Conservation (phyloP, 1,140 invertebrate genomes). For the Drosophila mauritiana region DNA sequence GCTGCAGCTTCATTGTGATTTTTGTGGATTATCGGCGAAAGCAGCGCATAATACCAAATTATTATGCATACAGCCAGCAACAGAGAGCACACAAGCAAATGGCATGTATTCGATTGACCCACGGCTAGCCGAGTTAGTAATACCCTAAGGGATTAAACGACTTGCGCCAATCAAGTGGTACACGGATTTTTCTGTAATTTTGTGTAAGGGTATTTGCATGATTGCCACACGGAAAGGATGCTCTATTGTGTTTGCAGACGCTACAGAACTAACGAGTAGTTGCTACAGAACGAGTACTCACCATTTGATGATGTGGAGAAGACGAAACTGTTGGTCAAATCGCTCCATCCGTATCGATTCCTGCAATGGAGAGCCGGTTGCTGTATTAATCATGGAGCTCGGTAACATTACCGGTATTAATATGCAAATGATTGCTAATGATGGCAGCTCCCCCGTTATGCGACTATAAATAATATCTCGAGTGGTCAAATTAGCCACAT, state of each 20-base stretch:
- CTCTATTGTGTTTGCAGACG: not conserved
- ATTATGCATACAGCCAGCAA: conserved; percentile 74
- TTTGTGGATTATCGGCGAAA: conserved; percentile 70
- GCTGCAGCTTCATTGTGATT: conserved; percentile 62
- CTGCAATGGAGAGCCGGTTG: conserved; percentile 56
- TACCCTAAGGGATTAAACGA: not conserved
- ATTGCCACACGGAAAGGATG: not conserved
- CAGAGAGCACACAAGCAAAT: conserved; percentile 31
- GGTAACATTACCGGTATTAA: conserved; percentile 55
- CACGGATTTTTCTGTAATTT: not conserved
- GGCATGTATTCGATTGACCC: conserved; percentile 4
- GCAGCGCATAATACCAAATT: conserved; percentile 72
- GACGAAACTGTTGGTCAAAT: conserved; percentile 86
- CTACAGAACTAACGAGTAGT: not conserved
- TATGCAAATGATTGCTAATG: conserved; percentile 63
- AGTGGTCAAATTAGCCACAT: conserved; percentile 17
- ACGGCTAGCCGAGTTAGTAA: conserved; percentile 15
- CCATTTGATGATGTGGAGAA: conserved; percentile 86
- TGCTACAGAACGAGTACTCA: conserved; percentile 60
- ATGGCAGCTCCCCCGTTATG: conserved; percentile 1
- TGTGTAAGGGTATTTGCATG: not conserved
- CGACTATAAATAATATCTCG: conserved; percentile 32
- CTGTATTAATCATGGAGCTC: conserved; percentile 52
- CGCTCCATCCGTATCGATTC: conserved; percentile 88
- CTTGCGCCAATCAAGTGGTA: not conserved